Percentiles rank a stretch among this genome's conserved stretches.
Evolutionary conservation across 2,797 vertebrate species (phyloP).

Genomic region (Eulemur coronatus): DNA sequence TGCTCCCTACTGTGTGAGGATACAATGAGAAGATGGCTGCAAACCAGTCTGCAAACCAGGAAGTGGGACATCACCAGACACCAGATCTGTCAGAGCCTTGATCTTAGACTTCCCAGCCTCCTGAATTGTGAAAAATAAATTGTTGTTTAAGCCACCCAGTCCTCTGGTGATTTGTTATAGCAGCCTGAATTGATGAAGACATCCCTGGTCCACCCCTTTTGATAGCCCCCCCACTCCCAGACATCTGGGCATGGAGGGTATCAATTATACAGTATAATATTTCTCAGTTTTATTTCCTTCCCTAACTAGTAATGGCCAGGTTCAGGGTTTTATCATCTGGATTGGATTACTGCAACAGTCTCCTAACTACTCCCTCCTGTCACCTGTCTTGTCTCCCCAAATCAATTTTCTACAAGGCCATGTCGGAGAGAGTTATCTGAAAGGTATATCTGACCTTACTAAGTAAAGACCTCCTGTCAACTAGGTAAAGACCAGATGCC

Average conservation of each 20-base stretch:
- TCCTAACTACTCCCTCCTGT: background rate
- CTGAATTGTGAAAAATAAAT: background rate
- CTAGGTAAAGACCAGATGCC: background rate
- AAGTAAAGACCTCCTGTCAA: background rate
- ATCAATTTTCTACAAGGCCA: background rate
- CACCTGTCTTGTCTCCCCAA: background rate
- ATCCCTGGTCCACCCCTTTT: background rate
- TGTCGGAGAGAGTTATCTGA: background rate
- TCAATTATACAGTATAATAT: background rate
- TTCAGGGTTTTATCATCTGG: background rate
- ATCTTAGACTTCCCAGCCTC: background rate
- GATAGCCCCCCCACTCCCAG: background rate
- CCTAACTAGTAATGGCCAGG: background rate
- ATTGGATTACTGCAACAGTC: background rate
- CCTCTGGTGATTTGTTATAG: background rate
- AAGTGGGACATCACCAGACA: background rate
- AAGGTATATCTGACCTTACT: background rate
- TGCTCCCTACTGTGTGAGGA: background rate
- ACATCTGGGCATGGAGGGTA: background rate
- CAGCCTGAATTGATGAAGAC: background rate
- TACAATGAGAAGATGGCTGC: background rate
- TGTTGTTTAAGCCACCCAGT: background rate
- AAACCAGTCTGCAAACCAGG: background rate
- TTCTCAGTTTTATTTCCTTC: constrained; percentile 15
- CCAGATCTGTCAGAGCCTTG: background rate